These are phyloP conservation scores for Poliocrania exsul DNA, from an alignment of 2,797 vertebrate genomes.

Conservation along the genomic window DNA sequence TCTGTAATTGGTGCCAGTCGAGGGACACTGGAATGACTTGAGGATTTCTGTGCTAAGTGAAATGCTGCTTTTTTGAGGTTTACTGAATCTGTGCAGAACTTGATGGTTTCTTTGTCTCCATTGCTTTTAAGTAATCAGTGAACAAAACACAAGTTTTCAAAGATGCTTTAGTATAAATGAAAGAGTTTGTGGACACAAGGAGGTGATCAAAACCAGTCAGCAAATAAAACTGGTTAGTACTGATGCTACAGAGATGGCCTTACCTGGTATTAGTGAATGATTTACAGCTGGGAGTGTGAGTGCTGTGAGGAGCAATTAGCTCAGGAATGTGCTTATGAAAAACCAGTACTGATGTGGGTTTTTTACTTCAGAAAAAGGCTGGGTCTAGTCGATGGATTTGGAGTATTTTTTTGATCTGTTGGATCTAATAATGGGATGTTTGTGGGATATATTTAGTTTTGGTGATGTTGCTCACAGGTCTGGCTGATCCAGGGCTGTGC, in stretches of 20 bases:
- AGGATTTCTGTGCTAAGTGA: background rate
- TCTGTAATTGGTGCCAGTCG: background rate
- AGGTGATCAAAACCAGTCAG: background rate
- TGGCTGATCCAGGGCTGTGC: background rate
- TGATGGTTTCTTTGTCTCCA: background rate
- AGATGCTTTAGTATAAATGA: background rate
- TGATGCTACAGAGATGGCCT: background rate
- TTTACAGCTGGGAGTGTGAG: fast-evolving
- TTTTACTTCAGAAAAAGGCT: background rate
- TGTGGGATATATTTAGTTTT: background rate
- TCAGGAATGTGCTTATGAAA: background rate
- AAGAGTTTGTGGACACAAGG: background rate
- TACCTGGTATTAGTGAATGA: background rate
- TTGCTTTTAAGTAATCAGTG: background rate
- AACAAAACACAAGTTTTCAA: background rate
- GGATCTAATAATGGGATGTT: background rate
- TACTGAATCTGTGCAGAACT: background rate
- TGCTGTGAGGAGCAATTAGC: background rate
- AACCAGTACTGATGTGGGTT: background rate
- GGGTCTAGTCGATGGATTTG: background rate
- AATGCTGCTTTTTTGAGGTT: background rate
- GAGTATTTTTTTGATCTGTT: background rate
- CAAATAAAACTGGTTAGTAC: background rate
- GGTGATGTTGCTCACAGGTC: background rate
- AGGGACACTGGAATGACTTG: background rate